A percentile compares a stretch with the other conserved stretches of the same genome.
These are phyloP conservation scores for Stichodactyla mertensii DNA, from an alignment of 64 coral and sea anemone species.

Conservation along the genomic window DNA sequence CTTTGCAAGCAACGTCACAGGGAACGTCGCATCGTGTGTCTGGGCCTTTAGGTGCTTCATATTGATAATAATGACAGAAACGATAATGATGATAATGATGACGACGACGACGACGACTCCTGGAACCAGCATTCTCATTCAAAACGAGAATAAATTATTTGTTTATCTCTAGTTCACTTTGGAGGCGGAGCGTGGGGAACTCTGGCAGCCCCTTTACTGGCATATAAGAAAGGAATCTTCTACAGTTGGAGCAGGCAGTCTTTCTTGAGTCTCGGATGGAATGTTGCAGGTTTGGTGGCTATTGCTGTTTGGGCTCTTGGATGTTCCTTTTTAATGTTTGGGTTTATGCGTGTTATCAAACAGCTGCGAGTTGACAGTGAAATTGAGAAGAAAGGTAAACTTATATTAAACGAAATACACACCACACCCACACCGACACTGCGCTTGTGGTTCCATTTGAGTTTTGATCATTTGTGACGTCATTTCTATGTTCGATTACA, in stretches of 20 bases:
- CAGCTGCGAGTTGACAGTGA: conserved; percentile 46
- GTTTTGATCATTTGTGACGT: no score
- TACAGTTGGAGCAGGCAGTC: conserved; percentile 41
- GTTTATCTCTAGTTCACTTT: conserved; percentile 64
- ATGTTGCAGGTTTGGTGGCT: conserved; percentile 56
- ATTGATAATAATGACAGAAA: no score
- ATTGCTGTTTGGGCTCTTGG: conserved; percentile 63
- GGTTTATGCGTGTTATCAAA: conserved; percentile 24
- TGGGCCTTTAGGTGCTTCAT: no score
- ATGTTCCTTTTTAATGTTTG: conserved; percentile 59
- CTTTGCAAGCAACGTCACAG: no score
- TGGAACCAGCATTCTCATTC: background rate
- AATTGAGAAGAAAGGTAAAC: conserved; percentile 78
- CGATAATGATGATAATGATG: no score
- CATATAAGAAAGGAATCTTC: conserved; percentile 65
- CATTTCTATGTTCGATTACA: no score
- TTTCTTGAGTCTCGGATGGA: conserved; percentile 71
- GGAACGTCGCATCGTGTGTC: no score
- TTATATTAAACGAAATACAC: background rate
- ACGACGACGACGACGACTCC: background rate
- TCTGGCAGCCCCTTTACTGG: conserved; percentile 57
- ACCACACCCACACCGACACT: no score
- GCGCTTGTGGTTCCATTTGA: no score
- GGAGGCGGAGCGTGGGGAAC: conserved; percentile 87
- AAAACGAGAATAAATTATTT: no score